Base-by-base conservation (phyloP, 2,113 vertebrate genomes). In the Aphyosemion australe region DNA sequence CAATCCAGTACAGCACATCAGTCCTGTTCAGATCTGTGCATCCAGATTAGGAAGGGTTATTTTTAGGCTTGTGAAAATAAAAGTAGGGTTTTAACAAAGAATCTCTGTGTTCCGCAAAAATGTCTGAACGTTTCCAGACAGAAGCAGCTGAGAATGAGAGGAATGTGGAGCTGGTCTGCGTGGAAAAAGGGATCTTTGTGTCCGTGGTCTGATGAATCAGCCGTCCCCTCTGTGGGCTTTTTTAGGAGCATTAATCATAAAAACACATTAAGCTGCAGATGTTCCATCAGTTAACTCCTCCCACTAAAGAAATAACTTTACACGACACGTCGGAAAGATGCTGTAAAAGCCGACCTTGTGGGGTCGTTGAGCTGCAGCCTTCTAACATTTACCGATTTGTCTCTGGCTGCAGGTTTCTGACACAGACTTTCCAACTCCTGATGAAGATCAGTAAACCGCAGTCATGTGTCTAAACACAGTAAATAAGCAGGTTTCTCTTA, bases 161-260 rank as follows among this genome's bases (percentile, higher is more conserved):
- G 86, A 80, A 86, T 88, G 81, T 64, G 56, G 64, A 69, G 51
- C 57, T 3, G 49, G 54, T 51, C 48, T 46, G 39, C 37, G 0
- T 0, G 6, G 46, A 83, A 58, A 85, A 78, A 71, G 57, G 48
- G 61, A 2, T 55, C 83, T 54, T 83, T 86, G 65, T 84, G 42
- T 56, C 58, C 2, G 39, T 65, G 20, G 48, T 51, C 54, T 56
- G 34, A 57, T 42, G 9, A 21, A 66, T 47, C 12, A 46, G 14
- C 54, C 18, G 54, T 15, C 6, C 10, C 41, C 14, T 26, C 26
- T 26, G 26, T 26, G 26, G 26, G 26, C 5, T 5, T 26, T 26
- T 26, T 26, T 26, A 26, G 26, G 26, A 26, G 26, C 26, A 26
- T 26, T 26, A 26, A 26, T 26, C 26, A 26, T 2, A 26, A 26